phyloP scores from a whole-genome alignment of 2,888 invertebrate species.

The Eulithis testata region DNA sequence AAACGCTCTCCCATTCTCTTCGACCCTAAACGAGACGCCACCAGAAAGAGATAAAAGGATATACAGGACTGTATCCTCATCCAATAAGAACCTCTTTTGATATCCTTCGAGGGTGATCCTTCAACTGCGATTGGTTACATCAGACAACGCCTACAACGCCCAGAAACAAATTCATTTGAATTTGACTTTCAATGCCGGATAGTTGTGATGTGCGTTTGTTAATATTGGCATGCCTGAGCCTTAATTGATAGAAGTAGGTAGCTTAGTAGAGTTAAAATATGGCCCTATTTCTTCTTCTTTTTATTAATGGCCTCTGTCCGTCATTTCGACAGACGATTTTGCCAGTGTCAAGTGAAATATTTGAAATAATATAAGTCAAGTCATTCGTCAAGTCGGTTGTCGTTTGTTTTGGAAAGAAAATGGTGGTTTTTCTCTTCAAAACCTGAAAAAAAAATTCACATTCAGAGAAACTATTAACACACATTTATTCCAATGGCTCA shows the following conservation, averaged over 20 bases:
- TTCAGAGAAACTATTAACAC: too few relatives aligned
- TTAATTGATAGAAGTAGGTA: too few relatives aligned
- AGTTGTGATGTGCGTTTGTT: slow-evolving; percentile 21
- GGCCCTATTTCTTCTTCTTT: not conserved
- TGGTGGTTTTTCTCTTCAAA: too few relatives aligned
- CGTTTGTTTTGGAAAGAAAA: too few relatives aligned
- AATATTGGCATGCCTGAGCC: too few relatives aligned
- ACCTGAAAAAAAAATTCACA: too few relatives aligned
- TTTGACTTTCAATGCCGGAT: slow-evolving; percentile 71
- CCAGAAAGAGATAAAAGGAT: slow-evolving; percentile 69
- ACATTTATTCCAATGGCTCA: too few relatives aligned
- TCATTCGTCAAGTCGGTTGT: not conserved
- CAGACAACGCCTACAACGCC: slow-evolving; percentile 78
- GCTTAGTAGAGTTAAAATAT: not conserved
- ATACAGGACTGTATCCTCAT: slow-evolving; percentile 66
- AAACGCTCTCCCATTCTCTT: slow-evolving; percentile 4
- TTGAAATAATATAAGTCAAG: not conserved
- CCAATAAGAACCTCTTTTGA: slow-evolving; percentile 60
- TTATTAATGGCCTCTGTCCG: too few relatives aligned
- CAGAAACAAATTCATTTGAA: slow-evolving; percentile 73
- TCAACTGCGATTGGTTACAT: slow-evolving; percentile 66
- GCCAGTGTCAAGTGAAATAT: not conserved
- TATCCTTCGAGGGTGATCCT: slow-evolving; percentile 79
- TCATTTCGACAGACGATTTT: not conserved
- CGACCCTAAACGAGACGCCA: slow-evolving; percentile 44